phyloP scores from a whole-genome alignment of 2,888 invertebrate species.

The Falcaria lacertinaria region DNA sequence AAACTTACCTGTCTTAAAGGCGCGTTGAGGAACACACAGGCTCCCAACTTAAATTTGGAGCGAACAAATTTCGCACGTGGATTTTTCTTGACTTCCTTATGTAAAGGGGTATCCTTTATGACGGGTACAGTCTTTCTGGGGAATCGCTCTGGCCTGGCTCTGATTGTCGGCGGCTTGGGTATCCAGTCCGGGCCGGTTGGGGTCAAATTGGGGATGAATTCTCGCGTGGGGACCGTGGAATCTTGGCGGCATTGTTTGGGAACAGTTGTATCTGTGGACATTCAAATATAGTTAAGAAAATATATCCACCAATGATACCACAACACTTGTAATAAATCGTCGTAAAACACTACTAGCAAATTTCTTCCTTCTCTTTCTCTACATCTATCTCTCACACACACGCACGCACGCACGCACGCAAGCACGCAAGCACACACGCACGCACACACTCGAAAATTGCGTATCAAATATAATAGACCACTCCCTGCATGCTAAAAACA shows the following conservation, averaged over 20 bases:
- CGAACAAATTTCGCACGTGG: neutral
- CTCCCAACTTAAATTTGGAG: constrained; percentile 1
- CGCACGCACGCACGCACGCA: too few species aligned
- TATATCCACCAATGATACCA: neutral
- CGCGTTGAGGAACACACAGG: neutral
- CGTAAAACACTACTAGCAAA: too few species aligned
- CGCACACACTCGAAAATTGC: too few species aligned
- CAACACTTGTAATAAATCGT: too few species aligned
- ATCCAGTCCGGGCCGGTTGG: neutral
- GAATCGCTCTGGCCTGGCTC: neutral
- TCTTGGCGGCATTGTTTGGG: neutral
- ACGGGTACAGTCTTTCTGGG: neutral
- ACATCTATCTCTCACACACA: too few species aligned
- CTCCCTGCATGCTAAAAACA: too few species aligned
- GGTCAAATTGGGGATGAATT: neutral
- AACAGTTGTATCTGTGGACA: neutral
- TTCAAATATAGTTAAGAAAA: neutral
- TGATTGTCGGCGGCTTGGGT: neutral
- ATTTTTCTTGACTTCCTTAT: neutral
- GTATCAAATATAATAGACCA: too few species aligned
- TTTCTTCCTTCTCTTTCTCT: too few species aligned
- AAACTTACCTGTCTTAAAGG: neutral
- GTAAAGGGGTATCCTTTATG: neutral
- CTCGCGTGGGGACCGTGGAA: neutral
- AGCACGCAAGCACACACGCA: too few species aligned